Percentiles rank a stretch among this genome's conserved stretches.
These are phyloP conservation scores for Macroramphosus scolopax DNA, from an alignment of 2,797 vertebrate species.

Conservation along the genomic window DNA sequence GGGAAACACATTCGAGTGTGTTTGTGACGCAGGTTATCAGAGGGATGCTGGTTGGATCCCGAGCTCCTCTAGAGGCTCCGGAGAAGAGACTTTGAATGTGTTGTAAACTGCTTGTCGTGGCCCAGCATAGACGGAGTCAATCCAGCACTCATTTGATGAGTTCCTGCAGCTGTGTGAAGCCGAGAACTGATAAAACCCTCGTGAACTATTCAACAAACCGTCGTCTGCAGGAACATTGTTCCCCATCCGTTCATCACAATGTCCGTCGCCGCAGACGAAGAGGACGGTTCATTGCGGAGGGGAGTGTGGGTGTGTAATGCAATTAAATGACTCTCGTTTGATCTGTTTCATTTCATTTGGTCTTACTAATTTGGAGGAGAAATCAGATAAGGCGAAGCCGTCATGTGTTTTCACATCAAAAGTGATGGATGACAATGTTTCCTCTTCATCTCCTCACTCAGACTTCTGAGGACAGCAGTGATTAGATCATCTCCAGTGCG, in stretches of 20 bases:
- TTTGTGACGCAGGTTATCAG: too few species aligned
- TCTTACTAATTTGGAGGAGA: constrained; percentile 60
- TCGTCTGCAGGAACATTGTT: constrained; percentile 36
- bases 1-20: too few species aligned
- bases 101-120: too few species aligned
- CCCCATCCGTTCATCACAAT: constrained; percentile 25
- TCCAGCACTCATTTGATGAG: too few species aligned
- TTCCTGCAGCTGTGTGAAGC: too few species aligned
- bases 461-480: constrained; percentile 62
- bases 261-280: constrained; percentile 40
- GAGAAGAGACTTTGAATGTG: too few species aligned
- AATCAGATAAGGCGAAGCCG: constrained; percentile 68
- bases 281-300: constrained; percentile 31
- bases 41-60: too few species aligned
- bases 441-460: constrained; percentile 52
- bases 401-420: constrained; percentile 73
- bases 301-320: constrained; percentile 57
- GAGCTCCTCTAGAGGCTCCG: too few species aligned
- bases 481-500: constrained; percentile 68
- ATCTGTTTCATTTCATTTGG: constrained; percentile 67
- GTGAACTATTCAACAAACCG: too few species aligned
- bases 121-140: too few species aligned
- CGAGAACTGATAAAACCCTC: too few species aligned
- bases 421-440: constrained; percentile 68
- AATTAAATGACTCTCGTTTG: constrained; percentile 67